Base-by-base conservation (phyloP, 2,113 vertebrate species). In the Riparia riparia region DNA sequence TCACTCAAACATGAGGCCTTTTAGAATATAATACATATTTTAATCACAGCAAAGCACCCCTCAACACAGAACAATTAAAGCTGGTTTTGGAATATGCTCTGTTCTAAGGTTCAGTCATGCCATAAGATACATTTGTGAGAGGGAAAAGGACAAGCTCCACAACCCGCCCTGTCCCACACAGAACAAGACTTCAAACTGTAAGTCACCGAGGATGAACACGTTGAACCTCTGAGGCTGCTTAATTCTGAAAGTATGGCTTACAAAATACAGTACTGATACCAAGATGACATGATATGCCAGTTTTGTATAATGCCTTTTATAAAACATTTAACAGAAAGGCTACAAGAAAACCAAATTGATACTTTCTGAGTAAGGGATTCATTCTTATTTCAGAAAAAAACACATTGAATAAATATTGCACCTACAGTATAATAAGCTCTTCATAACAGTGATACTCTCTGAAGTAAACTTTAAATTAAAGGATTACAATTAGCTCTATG, bases 91-190 rank as follows among this genome's bases (percentile, higher is more conserved):
- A 81, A 82, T 63, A 45, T 63, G 17, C 6, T 4, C 29, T 78
- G 9, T 74, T 54, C 51, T 68, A 24, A 66, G 20, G 2, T 39
- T 50, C 0, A 1, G 0, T 54, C 4, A 2, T 70, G 37, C 19
- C 2, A 4, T 57, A 64, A 64, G 24, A 72, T 31, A 34, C 2
- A 34, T 3, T 12, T 66, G 4, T 26, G 14, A 63, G 57, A 53
- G 12, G 12, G 21, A 45, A 74, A 82, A 79, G 42, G 32, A 66
- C 15, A 58, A 71, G 22, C 3, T 54, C 50, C 47, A 66, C 26
- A 47, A 14, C 7, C 3, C 5, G 57, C 11, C 19, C 22, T 70
- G 18, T 42, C 15, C 28, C 41, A 47, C 5, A 12, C 2, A 16
- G n/a, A 26, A 24, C 10, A 77, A 51, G 45, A 37, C 7, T 61